A percentile compares a stretch with the other conserved stretches of the same genome.
These are phyloP conservation scores for Drosophila koepferae DNA, from an alignment of 2,888 invertebrate genomes.

Conservation along the genomic window DNA sequence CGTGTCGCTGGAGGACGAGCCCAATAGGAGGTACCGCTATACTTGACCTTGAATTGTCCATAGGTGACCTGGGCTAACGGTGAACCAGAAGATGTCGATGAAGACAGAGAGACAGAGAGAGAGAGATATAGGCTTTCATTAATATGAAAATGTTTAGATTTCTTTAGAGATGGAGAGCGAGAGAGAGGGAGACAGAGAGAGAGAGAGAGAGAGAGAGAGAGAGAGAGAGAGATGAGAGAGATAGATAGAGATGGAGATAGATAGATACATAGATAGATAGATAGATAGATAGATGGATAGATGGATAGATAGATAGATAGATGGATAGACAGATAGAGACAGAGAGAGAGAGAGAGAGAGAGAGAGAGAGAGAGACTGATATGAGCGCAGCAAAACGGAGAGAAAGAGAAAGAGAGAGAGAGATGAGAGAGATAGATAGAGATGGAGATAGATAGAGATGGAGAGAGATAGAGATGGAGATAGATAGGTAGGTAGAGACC, in stretches of 20 bases:
- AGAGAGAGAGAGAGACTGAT: background rate
- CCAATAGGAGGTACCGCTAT: background rate
- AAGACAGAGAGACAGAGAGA: too few relatives aligned
- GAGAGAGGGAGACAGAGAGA: too few relatives aligned
- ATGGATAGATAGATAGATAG: too few relatives aligned
- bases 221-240: background rate
- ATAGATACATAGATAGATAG: background rate
- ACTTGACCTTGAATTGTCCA: conserved; percentile 26
- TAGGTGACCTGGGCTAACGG: background rate
- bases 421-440: background rate
- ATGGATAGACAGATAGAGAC: too few relatives aligned
- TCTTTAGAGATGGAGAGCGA: too few relatives aligned
- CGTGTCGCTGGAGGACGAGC: conserved; percentile 14
- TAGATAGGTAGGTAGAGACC: background rate
- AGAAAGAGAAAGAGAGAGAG: background rate
- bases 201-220: background rate
- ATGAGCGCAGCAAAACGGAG: background rate
- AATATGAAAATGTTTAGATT: too few relatives aligned
- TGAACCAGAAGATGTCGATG: too few relatives aligned
- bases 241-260: background rate
- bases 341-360: background rate
- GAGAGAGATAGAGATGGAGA: background rate
- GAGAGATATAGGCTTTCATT: too few relatives aligned
- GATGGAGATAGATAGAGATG: background rate
- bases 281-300: too few relatives aligned